Percentiles rank a stretch among this genome's conserved stretches.
phyloP scores from a whole-genome alignment of 2,113 vertebrate species.

The Labrus mixtus region DNA sequence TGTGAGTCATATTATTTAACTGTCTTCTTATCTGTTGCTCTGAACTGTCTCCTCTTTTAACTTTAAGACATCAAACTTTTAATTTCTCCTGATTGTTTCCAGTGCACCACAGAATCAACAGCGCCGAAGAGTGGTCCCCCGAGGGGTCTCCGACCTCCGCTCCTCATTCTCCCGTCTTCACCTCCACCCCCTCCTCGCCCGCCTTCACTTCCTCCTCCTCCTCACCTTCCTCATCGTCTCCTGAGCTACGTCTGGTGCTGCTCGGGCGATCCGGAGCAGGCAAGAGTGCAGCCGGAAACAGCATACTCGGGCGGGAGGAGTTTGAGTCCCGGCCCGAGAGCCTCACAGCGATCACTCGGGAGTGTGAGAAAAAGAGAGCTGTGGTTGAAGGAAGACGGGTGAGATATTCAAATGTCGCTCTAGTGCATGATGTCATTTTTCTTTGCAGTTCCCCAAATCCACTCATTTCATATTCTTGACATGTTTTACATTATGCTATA shows the following conservation, averaged over 20 bases:
- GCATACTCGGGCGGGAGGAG: conserved; percentile 72
- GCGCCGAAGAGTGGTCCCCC: conserved; percentile 49
- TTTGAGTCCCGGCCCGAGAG: conserved; percentile 63
- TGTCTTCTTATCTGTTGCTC: not conserved
- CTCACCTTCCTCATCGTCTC: conserved; percentile 28
- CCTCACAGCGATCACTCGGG: conserved; percentile 57
- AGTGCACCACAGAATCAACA: conserved; percentile 76
- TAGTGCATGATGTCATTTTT: not conserved
- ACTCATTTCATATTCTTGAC: not conserved
- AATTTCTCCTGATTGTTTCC: conserved; percentile 18
- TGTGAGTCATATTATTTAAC: conserved; percentile 66
- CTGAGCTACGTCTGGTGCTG: conserved; percentile 80
- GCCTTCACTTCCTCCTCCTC: not conserved
- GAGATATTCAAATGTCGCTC: not conserved
- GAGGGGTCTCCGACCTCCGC: conserved; percentile 30
- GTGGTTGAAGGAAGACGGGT: conserved; percentile 69
- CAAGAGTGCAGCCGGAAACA: conserved; percentile 81
- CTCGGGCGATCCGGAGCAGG: conserved; percentile 79
- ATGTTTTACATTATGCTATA: not conserved
- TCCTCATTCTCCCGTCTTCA: conserved; percentile 27
- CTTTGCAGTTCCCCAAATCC: not conserved
- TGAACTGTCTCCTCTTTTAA: not conserved
- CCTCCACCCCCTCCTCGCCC: not conserved
- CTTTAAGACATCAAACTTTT: not conserved
- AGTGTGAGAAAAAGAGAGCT: conserved; percentile 76